phyloP scores from a whole-genome alignment of 2,113 vertebrate genomes.

The Micronycteris hirsuta region DNA sequence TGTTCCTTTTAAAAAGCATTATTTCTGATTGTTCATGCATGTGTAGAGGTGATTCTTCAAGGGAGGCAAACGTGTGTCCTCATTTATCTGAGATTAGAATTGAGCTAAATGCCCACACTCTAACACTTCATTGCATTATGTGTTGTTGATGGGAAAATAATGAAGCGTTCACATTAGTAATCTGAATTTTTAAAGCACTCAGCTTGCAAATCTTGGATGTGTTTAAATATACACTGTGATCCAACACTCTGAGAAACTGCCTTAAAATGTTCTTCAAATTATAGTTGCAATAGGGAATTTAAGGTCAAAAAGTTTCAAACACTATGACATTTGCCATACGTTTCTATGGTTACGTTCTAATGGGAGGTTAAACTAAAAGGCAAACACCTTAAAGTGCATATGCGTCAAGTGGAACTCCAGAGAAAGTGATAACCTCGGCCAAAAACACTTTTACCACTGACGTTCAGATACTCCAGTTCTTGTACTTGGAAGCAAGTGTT shows the following conservation, averaged over 20 bases:
- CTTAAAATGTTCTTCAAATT: not conserved
- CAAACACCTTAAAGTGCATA: conserved; percentile 6
- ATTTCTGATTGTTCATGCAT: not conserved
- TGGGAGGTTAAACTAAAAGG: not conserved
- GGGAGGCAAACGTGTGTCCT: not conserved
- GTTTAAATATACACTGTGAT: conserved; percentile 1
- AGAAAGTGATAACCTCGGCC: not conserved
- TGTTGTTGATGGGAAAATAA: conserved; percentile 41
- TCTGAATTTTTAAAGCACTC: conserved; percentile 34
- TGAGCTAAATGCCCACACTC: not conserved
- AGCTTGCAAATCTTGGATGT: not conserved
- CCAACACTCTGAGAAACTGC: not conserved
- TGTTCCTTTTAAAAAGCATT: conserved; percentile 1
- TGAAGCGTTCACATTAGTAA: conserved; percentile 17
- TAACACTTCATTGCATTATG: not conserved
- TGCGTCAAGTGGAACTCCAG: not conserved
- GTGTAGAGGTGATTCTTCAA: not conserved
- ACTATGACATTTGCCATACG: not conserved
- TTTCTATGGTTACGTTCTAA: not conserved
- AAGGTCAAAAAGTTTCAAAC: conserved; percentile 21
- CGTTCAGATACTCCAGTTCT: not conserved
- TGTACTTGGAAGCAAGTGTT: not conserved
- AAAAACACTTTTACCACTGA: not conserved
- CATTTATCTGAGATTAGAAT: conserved; percentile 24
- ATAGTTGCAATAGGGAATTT: not conserved